Evolutionary conservation across 2,797 vertebrate genomes (phyloP).

Genomic region (Paedocypris micromegethes): DNA sequence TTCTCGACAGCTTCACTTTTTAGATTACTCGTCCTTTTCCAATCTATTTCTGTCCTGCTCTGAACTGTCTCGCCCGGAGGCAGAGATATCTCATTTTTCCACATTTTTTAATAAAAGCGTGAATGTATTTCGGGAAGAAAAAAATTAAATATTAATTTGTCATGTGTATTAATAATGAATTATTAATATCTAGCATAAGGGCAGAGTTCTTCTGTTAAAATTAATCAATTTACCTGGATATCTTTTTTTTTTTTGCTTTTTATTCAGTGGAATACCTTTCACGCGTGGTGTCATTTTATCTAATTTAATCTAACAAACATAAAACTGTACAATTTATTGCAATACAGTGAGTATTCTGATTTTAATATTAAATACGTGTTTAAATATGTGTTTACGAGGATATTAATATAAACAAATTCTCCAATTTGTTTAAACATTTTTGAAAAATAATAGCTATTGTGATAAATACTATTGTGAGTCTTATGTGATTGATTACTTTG

Average conservation of each 20-base stretch:
- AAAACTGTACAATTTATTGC: too few relatives aligned
- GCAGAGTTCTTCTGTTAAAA: conserved; percentile 42
- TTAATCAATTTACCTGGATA: conserved; percentile 27
- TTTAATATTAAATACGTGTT: too few relatives aligned
- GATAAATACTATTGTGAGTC: too few relatives aligned
- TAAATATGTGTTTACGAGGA: too few relatives aligned
- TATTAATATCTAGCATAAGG: conserved; percentile 46
- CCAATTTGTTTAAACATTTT: too few relatives aligned
- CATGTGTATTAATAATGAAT: conserved; percentile 47
- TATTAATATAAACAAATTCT: too few relatives aligned
- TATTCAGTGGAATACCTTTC: conserved; percentile 22
- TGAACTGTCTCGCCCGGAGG: conserved; percentile 10
- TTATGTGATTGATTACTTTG: too few relatives aligned
- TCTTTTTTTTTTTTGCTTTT: conserved; percentile 14
- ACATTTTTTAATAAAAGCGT: conserved; percentile 36
- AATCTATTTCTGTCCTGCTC: conserved; percentile 10
- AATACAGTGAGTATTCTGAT: too few relatives aligned
- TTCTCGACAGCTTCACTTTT: background rate
- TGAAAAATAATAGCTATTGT: too few relatives aligned
- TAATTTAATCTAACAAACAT: background rate
- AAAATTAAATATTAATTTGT: conserved; percentile 46
- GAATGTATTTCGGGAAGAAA: conserved; percentile 38
- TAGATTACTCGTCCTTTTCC: conserved; percentile 2
- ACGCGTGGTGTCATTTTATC: background rate
- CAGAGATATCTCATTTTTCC: conserved; percentile 29